Evolutionary conservation across 2,888 invertebrate species (phyloP).

Genomic region (Periphyllus acericola): DNA sequence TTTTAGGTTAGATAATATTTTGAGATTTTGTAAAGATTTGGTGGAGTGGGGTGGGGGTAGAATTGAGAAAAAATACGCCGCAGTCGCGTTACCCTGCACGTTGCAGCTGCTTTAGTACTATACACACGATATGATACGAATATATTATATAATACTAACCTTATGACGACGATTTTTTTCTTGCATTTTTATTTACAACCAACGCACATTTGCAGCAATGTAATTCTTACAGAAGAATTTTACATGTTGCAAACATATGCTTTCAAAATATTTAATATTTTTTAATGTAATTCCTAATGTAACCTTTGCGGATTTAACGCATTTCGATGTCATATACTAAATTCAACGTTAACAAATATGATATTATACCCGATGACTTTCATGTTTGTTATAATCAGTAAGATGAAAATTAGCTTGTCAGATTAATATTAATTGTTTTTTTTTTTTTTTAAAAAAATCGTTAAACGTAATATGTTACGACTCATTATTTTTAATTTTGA

Average conservation of each 20-base stretch:
- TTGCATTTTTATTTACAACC: neutral
- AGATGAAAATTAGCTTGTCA: slow-evolving; percentile 4
- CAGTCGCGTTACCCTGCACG: neutral
- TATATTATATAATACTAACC: neutral
- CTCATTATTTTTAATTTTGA: neutral
- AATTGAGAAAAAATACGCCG: neutral
- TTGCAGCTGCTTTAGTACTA: neutral
- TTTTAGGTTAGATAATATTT: neutral
- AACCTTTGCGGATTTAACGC: neutral
- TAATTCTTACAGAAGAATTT: neutral
- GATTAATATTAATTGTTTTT: neutral
- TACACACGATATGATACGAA: neutral
- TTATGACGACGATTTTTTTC: neutral
- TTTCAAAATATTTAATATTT: neutral
- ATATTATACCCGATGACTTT: neutral
- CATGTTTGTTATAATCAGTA: neutral
- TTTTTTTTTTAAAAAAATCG: neutral
- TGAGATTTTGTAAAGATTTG: neutral
- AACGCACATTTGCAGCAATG: neutral
- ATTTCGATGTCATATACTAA: slow-evolving; percentile 8
- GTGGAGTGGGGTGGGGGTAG: neutral
- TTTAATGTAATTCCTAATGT: neutral
- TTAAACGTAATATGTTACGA: neutral
- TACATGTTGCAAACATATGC: slow-evolving; percentile 22
- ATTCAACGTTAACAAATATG: neutral